Evolutionary conservation across 2,797 vertebrate genomes (phyloP), one percentile per base, ranked within the genome.

Genomic region (Steatocranus sp.): DNA sequence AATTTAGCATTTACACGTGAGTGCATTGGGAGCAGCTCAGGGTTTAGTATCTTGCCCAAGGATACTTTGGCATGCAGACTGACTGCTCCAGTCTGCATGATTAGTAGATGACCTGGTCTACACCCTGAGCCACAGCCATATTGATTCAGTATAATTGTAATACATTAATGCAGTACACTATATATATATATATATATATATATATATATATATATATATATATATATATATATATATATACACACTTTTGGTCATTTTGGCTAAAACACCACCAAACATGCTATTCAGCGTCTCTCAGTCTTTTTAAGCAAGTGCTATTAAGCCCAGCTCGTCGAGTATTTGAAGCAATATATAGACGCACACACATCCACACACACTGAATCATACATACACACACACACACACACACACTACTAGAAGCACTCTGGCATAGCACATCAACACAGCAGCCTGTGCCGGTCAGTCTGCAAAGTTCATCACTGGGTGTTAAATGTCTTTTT

Each of bases 281-380:
- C 93, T 92, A 88, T 93, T 90, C 89, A 89, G 88, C 83, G 86
- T 92, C 90, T 88, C 85, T 89, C 86, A 87, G 83, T 91, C 92
- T 89, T 90, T 83, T 90, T 84, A 91, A 91, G 87, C 89, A 94
- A 93, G 90, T 93, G 91, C 93, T 91, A 87, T 91, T 92, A 84
- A 90, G 92, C 88, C 88, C 84, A 92, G 86, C 87, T 93, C 84
- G 85, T 95, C 94, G 94, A 95, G 91, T 95, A 92, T 94, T 89
- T 88, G 88, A 93, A 95, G 93, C 91, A 90, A 93, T 87, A 79
- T 54, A 11, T 79, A 56, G 81, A 51, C 66, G 18, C 80, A 20
- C 76, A 4, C 78, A 54, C 75, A 66, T 76, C 36, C 54, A 73
- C 63, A 75, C 84, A 76, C 75, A 63, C 74, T 11, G 7, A 85